Base-by-base conservation (phyloP, 2,797 vertebrate genomes). In the Siniperca undulata region DNA sequence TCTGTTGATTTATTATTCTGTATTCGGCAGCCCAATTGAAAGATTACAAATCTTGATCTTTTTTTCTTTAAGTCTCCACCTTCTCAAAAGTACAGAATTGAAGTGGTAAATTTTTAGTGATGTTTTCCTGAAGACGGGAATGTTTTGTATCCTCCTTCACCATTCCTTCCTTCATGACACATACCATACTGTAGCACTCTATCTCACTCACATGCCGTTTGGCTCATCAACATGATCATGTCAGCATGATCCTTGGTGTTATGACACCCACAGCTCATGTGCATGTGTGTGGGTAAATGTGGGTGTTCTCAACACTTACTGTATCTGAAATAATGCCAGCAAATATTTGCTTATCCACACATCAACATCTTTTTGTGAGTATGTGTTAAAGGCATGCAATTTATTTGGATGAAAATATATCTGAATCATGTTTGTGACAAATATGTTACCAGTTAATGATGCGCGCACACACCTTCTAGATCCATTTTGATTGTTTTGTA, bases 181-280 rank as follows among this genome's bases (percentile, higher is more conserved):
- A 46, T 44, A 48, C 64, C 64, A 40, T 53, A 58, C 69, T 59
- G 44, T 8, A 55, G 44, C 60, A 53, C 65, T 34, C 53, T 12
- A 48, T 61, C 66, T 78, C 70, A 62, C 82, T 76, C 68, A n/a
- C 71, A 67, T 34, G 70, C 68, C 52, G 78, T 62, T 84, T 72
- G 74, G 75, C 70, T 86, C 91, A 81, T 89, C 85, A 65, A 22
- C 70, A 68, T 53, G 60, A 78, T 86, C 69, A 65, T 74, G 68
- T 88, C 84, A 74, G 74, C 75, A 11, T 48, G 73, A 83, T 56
- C 68, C 67, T 87, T 40, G 0, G 3, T 77, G 77, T 80, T 87
- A 65, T 87, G 87, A 88, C 86, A 86, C 78, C 70, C 66, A 44
- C 78, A 60, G 36, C 80, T 58, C 44, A 2, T 81, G 64, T 72